Base-by-base conservation (phyloP, 1,140 invertebrate genomes). In the Drosophila asahinai region DNA sequence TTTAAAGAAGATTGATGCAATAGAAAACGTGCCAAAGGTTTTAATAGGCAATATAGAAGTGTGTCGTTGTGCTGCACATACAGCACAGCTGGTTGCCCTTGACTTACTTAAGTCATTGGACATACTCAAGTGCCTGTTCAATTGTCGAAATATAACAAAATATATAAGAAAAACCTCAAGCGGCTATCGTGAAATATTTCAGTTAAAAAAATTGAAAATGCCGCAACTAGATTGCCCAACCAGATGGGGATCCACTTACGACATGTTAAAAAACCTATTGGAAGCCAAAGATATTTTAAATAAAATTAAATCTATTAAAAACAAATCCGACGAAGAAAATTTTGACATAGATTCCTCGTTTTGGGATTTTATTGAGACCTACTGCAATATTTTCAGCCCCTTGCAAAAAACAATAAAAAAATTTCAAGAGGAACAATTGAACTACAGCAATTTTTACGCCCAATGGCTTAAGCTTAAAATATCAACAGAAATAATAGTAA, bases 181-280 rank as follows among this genome's bases (percentile, higher is more conserved):
- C n/a, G 42, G 42, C n/a, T 43, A 43, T 43, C 45, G 45, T 1
- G 14, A 49, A 49, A 27, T 15, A 27, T 15, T 49, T 8, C 6
- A 49, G 14, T 19, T 27, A 1, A 49, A 49, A 17, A 48, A 48
- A 36, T 33, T 33, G 7, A 48, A 48, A 48, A 25, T 73, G 54
- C 60, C 68, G 6, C 61, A 72, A 72, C 36, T 64, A 14, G 60
- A 72, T 30, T 64, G 61, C 48, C 71, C 71, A 42, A 67, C 63
- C 9, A 66, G 71, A 47, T 76, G 59, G 73, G 65, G 65, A 22
- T 76, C 65, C 8, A 70, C 65, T 1, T 76, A 70, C 42, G 45
- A 19, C 15, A 76, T 71, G 66, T 14, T 66, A 19, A 17, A 70
- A 11, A 14, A 57, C 17, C 57, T 74, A 27, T 27, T 47, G 25